Base-by-base conservation (phyloP, 1,140 invertebrate genomes). In the Ceratosolen fusciceps region DNA sequence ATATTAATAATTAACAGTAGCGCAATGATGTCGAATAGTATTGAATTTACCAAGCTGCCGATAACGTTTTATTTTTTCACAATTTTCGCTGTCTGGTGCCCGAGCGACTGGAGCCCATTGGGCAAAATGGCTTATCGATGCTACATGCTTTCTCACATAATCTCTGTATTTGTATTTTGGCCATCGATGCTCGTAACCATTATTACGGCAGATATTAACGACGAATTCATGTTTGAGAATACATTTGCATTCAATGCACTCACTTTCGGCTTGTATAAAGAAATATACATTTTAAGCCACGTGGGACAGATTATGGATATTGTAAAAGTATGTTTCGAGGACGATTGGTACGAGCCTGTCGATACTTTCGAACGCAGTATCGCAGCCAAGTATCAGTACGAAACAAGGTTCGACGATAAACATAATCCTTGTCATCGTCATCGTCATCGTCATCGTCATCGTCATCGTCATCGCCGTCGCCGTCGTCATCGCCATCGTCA, bases 71-170 rank as follows among this genome's bases (percentile, higher is more conserved):
- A 29, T 31, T 54, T 79, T 56, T 58, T 74, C 14, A 74, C 77
- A n/a, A 54, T 67, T 39, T 65, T 31, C 2, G 71, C 71, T 65
- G 71, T 79, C 12, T 79, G 77, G 77, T 79, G 49, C 26, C 77
- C 77, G 0, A 31, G 21, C 19, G 49, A 79, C 19, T 79, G 70
- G 58, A 79, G 39, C 14, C 29, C 31, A 21, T 26, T 19, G 10
- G 1, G 14, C 9, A 79, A 73, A 39, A 47, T 9, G 29, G 34
- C 52, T 29, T 79, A 79, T 67, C 47, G 16, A 39, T 26, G 60
- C 10, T 79, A 65, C n/a, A 54, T 60, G 26, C 29, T 52, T 2
- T 29, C 58, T 31, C 24, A 21, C 47, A 26, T 47, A 71, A 71
- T 71, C 1, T 19, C 54, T 71, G 76, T 52, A 71, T 24, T 77